phyloP scores from a whole-genome alignment of 2,888 invertebrate genomes.

The Altica lythri region DNA sequence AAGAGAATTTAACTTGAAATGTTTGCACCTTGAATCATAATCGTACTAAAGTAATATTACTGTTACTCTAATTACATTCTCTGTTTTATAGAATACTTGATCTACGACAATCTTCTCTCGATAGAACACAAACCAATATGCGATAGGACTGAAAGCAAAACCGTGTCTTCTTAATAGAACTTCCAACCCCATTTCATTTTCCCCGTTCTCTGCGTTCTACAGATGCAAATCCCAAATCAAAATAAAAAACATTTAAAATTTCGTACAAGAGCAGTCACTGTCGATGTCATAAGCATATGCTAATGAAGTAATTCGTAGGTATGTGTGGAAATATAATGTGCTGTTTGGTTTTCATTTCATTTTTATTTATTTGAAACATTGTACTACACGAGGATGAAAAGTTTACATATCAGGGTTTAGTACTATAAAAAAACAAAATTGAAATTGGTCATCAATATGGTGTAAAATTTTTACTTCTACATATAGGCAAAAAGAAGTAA shows the following conservation, averaged over 20 bases:
- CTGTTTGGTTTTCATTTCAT: neutral
- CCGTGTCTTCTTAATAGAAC: conserved; percentile 28
- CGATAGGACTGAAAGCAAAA: conserved; percentile 29
- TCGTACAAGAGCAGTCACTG: conserved; percentile 16
- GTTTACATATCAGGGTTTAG: no score
- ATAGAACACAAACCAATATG: conserved; percentile 18
- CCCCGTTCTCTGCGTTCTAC: neutral
- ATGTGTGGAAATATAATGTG: conserved; percentile 7
- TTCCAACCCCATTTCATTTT: conserved; percentile 11
- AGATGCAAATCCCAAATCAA: conserved; percentile 25
- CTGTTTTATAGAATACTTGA: conserved; percentile 9
- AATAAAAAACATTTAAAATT: conserved; percentile 30
- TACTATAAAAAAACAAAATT: no score
- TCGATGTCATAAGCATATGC: conserved; percentile 31
- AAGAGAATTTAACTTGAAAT: no score
- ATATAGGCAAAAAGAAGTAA: no score
- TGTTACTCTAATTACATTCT: conserved; percentile 5
- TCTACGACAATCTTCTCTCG: conserved; percentile 6
- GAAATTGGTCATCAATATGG: no score
- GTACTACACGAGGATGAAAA: no score
- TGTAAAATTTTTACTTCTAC: no score
- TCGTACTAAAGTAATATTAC: no score
- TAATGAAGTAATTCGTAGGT: conserved; percentile 31
- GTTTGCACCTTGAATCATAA: no score
- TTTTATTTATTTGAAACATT: no score